A percentile compares a stretch with the other conserved stretches of the same genome.
phyloP scores from a whole-genome alignment of 2,888 invertebrate species.

The Bombyx huttoni region DNA sequence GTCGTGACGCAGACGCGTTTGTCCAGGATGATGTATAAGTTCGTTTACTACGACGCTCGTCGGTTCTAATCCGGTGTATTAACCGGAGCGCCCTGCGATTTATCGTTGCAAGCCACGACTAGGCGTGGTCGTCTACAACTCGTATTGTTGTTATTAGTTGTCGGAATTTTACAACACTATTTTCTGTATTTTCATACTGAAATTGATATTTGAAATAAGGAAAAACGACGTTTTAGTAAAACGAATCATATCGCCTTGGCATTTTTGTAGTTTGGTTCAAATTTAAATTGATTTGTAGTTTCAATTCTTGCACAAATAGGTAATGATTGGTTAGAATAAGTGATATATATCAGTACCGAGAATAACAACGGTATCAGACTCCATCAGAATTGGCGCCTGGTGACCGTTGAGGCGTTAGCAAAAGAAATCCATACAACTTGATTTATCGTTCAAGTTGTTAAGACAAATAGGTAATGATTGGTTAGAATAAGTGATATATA shows the following conservation, averaged over 20 bases:
- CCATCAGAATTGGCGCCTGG: no score
- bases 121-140: slow-evolving; percentile 32
- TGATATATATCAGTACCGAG: no score
- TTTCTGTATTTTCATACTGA: background rate
- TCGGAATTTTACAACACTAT: slow-evolving; percentile 23
- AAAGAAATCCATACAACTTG: no score
- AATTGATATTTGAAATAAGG: slow-evolving; percentile 12
- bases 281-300: no score
- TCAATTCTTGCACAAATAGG: no score
- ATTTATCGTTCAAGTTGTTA: no score
- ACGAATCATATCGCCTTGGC: background rate
- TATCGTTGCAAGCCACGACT: slow-evolving; percentile 35
- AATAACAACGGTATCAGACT: no score
- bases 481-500: no score
- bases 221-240: no score
- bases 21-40: slow-evolving; percentile 37
- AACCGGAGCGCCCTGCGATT: slow-evolving; percentile 44
- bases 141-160: slow-evolving; percentile 30
- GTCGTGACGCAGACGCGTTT: slow-evolving; percentile 19
- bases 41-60: slow-evolving; percentile 36
- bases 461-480: no score
- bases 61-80: slow-evolving; percentile 48
- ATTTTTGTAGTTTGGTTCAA: background rate
- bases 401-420: no score
- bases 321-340: no score